Base-by-base conservation (phyloP, 1,140 invertebrate species). In the Bombus confusus region DNA sequence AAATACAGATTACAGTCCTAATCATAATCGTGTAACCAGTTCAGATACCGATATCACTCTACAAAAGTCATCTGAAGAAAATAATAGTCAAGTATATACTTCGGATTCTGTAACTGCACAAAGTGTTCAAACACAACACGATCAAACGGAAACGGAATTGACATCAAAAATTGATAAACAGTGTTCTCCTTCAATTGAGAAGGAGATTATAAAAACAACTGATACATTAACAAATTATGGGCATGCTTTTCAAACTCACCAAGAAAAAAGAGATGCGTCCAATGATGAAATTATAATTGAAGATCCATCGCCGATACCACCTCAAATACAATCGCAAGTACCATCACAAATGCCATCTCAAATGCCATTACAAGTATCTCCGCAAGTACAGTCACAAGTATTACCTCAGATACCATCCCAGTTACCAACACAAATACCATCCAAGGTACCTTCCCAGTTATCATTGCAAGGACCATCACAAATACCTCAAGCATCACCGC, bases 1-100 rank as follows among this genome's bases (percentile, higher is more conserved):
- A 0, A 94, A 93, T n/a, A 86, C 91, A 13, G 93, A 94, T 13
- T 94, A 94, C 59, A 94, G 92, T 77, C 93, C 91, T 52, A 93
- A 87, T 86, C 89, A 81, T 39, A 93, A 90, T 77, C 92, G 93
- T 3, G 88, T 90, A 2, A 84, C 89, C 1, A 94, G 91, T 73
- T 92, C 92, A 15, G 94, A 93, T 47, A 87, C 86, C 0, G 91
- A 92, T 76, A 86, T 87, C 25, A 75, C 85, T 68, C n/a, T 90
- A 39, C 91, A 91, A 71, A 92, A 91, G 71, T 86, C 91, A 41
- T 87, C 87, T 57, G 92, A 93, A 41, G 87, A 91, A 37, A 89
- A 86, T 69, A 89, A 86, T 69, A 86, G 87, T 41, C 91, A 92
- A 72, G 79, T 87, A 28, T 93, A 91, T 73, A 77, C 88, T 8